Conservation (phyloP, 2,888 invertebrate species). For the Drosophila aldrichi region DNA sequence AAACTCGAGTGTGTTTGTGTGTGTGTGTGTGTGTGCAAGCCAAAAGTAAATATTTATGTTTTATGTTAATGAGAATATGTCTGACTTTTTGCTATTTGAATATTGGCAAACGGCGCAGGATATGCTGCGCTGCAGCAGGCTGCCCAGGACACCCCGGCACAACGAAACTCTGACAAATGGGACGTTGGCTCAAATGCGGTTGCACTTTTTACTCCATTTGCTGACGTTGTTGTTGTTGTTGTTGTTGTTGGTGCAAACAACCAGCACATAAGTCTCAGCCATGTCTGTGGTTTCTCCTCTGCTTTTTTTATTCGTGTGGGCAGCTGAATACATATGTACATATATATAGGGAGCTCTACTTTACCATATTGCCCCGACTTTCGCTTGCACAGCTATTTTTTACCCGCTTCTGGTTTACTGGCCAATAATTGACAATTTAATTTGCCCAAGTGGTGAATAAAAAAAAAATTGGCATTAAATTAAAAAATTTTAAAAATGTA, state of each 20-base stretch:
- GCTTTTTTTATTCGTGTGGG: not conserved
- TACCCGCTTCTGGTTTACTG: slow-evolving; percentile 52
- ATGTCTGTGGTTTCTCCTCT: slow-evolving; percentile 27
- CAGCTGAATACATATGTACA: not conserved
- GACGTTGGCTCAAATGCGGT: slow-evolving; percentile 71
- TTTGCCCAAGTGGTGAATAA: slow-evolving; percentile 72
- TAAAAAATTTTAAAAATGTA: not conserved
- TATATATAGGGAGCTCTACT: not conserved
- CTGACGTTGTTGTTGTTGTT: slow-evolving; percentile 36
- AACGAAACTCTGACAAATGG: slow-evolving; percentile 73
- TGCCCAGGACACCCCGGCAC: slow-evolving; percentile 32
- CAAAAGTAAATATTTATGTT: slow-evolving; percentile 83
- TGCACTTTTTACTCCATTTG: slow-evolving; percentile 49
- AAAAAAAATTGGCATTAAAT: slow-evolving; percentile 29
- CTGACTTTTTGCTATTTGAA: slow-evolving; percentile 84
- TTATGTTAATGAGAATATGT: slow-evolving; percentile 83
- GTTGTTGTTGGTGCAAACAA: slow-evolving; percentile 29
- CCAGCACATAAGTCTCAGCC: slow-evolving; percentile 39
- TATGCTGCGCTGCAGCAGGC: slow-evolving; percentile 22
- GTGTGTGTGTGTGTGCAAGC: slow-evolving; percentile 43
- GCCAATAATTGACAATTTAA: slow-evolving; percentile 84
- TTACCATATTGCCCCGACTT: slow-evolving; percentile 56
- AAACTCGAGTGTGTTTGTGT: slow-evolving; percentile 40
- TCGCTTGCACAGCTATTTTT: slow-evolving; percentile 50
- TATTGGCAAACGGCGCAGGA: slow-evolving; percentile 72